These are phyloP conservation scores for Drosophila testacea DNA, from an alignment of 2,888 invertebrate species.

Conservation along the genomic window DNA sequence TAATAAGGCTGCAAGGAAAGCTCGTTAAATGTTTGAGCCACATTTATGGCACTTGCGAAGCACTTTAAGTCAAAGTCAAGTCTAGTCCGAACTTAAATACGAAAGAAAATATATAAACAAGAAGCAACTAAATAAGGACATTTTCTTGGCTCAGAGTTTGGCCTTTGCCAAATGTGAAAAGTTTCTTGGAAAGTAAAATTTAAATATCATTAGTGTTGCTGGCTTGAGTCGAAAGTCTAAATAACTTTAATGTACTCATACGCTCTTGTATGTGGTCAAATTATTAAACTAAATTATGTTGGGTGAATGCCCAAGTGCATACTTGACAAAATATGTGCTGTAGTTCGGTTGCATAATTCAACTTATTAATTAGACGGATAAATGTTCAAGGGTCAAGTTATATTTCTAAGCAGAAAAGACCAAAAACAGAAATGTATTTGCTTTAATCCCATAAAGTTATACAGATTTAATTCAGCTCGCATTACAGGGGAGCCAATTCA, in stretches of 20 bases:
- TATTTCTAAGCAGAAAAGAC: slow-evolving; percentile 16
- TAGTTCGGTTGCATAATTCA: slow-evolving; percentile 51
- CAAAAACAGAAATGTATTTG: neutral
- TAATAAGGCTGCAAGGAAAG: slow-evolving; percentile 43
- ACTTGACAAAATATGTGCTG: slow-evolving; percentile 41
- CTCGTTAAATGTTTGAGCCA: slow-evolving; percentile 61
- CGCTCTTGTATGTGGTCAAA: slow-evolving; percentile 29
- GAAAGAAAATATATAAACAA: slow-evolving; percentile 10
- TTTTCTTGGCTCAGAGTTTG: slow-evolving; percentile 32
- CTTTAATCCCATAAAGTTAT: neutral
- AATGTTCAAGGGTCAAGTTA: slow-evolving; percentile 42
- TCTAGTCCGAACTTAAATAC: slow-evolving; percentile 33
- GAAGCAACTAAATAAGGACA: slow-evolving; percentile 42
- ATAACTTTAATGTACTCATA: slow-evolving; percentile 46
- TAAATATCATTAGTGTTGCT: slow-evolving; percentile 71
- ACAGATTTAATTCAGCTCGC: slow-evolving; percentile 15
- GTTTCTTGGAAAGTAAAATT: slow-evolving; percentile 63
- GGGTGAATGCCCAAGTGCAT: slow-evolving; percentile 35
- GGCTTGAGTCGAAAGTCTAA: slow-evolving; percentile 30
- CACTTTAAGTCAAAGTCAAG: slow-evolving; percentile 53
- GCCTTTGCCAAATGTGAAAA: slow-evolving; percentile 59
- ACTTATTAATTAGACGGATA: slow-evolving; percentile 58
- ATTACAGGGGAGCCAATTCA: slow-evolving; percentile 12
- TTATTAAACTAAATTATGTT: slow-evolving; percentile 49
- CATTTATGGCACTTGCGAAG: slow-evolving; percentile 48